Conservation (phyloP, 1,140 invertebrate genomes). For the Diploscapter pachys region DNA sequence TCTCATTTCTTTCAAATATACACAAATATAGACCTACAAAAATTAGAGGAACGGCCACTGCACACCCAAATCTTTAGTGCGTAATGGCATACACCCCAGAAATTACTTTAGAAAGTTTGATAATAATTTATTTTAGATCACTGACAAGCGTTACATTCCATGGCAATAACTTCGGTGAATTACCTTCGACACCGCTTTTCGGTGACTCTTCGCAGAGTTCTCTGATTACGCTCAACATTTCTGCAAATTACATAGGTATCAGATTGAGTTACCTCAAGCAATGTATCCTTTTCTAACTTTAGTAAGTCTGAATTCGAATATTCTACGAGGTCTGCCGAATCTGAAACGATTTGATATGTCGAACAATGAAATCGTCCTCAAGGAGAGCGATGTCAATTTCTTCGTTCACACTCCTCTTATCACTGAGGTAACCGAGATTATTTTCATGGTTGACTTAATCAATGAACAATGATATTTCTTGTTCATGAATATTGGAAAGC, state of each 20-base stretch:
- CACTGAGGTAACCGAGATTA: constrained; percentile 36
- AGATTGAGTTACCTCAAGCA: constrained; percentile 9
- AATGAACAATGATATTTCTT: not conserved
- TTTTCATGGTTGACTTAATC: not conserved
- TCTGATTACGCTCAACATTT: constrained; percentile 50
- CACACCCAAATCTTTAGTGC: too few relatives aligned
- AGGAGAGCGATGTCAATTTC: constrained; percentile 50
- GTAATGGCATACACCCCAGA: too few relatives aligned
- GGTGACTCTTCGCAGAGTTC: constrained; percentile 39
- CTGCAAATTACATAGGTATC: constrained; percentile 54
- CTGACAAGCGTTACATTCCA: constrained; percentile 54
- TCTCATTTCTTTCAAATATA: too few relatives aligned
- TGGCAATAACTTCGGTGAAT: constrained; percentile 58
- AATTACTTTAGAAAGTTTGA: too few relatives aligned
- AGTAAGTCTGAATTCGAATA: constrained; percentile 54
- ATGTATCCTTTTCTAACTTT: not conserved
- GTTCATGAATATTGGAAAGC: not conserved
- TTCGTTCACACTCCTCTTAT: constrained; percentile 52
- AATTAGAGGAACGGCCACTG: too few relatives aligned
- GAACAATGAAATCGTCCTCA: constrained; percentile 56
- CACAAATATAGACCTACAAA: too few relatives aligned
- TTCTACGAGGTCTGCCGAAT: constrained; percentile 50
- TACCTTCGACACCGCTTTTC: constrained; percentile 50
- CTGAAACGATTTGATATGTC: constrained; percentile 52
- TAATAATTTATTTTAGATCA: constrained; percentile 28